Conservation (phyloP, 2,797 vertebrate genomes). For the Darevskia mixta region DNA sequence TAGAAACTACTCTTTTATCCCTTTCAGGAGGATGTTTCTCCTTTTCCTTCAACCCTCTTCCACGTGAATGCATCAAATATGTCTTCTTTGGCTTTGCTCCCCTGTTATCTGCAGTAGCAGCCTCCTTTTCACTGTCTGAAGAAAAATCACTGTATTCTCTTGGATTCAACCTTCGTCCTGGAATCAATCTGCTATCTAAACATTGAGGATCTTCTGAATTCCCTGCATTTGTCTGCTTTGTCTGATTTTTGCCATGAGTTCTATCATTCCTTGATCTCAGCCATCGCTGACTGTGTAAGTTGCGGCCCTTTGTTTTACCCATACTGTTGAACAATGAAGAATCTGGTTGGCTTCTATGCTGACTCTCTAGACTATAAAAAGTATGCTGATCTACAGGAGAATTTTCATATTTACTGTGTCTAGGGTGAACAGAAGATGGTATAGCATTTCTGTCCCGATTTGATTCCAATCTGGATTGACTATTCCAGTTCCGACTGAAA, state of each 20-base stretch:
- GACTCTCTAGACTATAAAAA: slow-evolving; percentile 71
- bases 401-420: slow-evolving; percentile 69
- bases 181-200: slow-evolving; percentile 58
- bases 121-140: slow-evolving; percentile 79
- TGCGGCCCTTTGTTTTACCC: slow-evolving; percentile 74
- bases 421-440: slow-evolving; percentile 76
- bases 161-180: slow-evolving; percentile 80
- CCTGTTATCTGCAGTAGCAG: slow-evolving; percentile 78
- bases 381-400: slow-evolving; percentile 72
- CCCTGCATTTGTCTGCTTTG: slow-evolving; percentile 69
- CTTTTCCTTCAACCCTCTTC: slow-evolving; percentile 81
- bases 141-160: slow-evolving; percentile 75
- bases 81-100: slow-evolving; percentile 85
- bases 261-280: slow-evolving; percentile 82
- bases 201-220: slow-evolving; percentile 55
- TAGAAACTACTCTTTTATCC: slow-evolving; percentile 77
- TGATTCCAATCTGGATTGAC: slow-evolving; percentile 80
- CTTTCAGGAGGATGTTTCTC: slow-evolving; percentile 74
- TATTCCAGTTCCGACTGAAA: slow-evolving; percentile 79
- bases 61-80: slow-evolving; percentile 80
- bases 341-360: slow-evolving; percentile 75
- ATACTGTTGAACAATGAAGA: slow-evolving; percentile 73
- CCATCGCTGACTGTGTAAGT: slow-evolving; percentile 80
- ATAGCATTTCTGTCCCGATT: slow-evolving; percentile 77
- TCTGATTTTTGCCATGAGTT: slow-evolving; percentile 69